phyloP scores from a whole-genome alignment of 2,888 invertebrate species.

The Rhagonycha fulva region DNA sequence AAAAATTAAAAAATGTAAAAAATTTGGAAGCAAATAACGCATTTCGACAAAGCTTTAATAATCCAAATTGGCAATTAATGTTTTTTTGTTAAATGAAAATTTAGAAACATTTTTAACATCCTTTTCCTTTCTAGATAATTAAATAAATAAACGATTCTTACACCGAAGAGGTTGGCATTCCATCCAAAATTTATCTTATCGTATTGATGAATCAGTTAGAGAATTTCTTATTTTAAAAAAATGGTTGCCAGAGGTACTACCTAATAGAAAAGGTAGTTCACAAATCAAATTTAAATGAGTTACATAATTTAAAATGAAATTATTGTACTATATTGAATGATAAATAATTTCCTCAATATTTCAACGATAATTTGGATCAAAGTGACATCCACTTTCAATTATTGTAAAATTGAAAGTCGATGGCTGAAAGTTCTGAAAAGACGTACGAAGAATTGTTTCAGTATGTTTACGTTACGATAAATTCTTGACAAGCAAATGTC shows the following conservation, averaged over 20 bases:
- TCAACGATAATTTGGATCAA: background rate
- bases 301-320: background rate
- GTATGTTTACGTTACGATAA: background rate
- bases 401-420: background rate
- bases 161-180: background rate
- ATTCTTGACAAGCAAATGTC: background rate
- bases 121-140: background rate
- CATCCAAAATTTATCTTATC: background rate
- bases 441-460: background rate
- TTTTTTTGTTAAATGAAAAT: background rate
- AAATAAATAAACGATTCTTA: background rate
- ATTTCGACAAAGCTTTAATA: background rate
- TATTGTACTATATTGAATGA: background rate
- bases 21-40: background rate
- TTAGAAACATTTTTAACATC: background rate
- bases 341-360: too few species aligned
- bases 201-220: background rate
- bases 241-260: background rate
- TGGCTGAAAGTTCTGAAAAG: background rate
- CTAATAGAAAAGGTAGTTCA: background rate
- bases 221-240: background rate
- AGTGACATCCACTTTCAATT: background rate
- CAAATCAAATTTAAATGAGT: background rate
- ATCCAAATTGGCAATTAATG: background rate
- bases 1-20: background rate